Percentiles rank a stretch among this genome's conserved stretches.
These are phyloP conservation scores for Maniola jurtina DNA, from an alignment of 1,140 invertebrate species.

Conservation along the genomic window DNA sequence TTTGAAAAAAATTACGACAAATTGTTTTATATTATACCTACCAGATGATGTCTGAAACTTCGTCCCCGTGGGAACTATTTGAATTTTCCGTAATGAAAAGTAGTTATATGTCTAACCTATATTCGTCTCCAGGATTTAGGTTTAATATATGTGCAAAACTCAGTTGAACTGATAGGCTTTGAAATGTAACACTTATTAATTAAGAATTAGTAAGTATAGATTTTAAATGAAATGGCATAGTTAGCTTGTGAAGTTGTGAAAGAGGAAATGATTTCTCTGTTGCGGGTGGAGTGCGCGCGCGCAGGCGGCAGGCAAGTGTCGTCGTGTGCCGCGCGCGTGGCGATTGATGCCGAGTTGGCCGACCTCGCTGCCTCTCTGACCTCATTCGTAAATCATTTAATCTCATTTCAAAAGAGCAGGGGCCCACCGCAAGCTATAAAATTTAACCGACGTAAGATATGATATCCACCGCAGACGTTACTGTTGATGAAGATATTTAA, in stretches of 20 bases:
- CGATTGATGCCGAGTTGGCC: slow-evolving; percentile 47
- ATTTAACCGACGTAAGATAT: slow-evolving; percentile 47
- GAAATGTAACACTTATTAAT: no score
- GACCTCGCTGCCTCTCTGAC: slow-evolving; percentile 63
- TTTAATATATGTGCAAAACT: no score
- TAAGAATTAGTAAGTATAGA: no score
- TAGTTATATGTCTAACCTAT: no score
- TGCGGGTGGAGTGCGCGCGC: neutral
- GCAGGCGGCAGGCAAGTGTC: slow-evolving; percentile 26
- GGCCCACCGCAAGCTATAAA: slow-evolving; percentile 54
- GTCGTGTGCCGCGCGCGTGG: slow-evolving; percentile 61
- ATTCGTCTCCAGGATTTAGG: no score
- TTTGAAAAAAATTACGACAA: no score
- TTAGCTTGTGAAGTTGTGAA: slow-evolving; percentile 7
- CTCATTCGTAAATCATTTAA: slow-evolving; percentile 76
- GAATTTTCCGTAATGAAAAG: no score
- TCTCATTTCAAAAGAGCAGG: slow-evolving; percentile 59
- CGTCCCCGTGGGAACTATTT: no score
- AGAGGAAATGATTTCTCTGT: slow-evolving; percentile 16
- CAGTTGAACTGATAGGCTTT: no score
- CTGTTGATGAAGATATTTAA: slow-evolving; percentile 37
- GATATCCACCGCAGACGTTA: slow-evolving; percentile 30
- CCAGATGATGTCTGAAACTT: no score
- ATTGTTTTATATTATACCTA: no score
- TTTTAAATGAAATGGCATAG: slow-evolving; percentile 4